These are phyloP conservation scores for Corella eumyota DNA, from an alignment of 23 tunicate species.

Conservation along the genomic window DNA sequence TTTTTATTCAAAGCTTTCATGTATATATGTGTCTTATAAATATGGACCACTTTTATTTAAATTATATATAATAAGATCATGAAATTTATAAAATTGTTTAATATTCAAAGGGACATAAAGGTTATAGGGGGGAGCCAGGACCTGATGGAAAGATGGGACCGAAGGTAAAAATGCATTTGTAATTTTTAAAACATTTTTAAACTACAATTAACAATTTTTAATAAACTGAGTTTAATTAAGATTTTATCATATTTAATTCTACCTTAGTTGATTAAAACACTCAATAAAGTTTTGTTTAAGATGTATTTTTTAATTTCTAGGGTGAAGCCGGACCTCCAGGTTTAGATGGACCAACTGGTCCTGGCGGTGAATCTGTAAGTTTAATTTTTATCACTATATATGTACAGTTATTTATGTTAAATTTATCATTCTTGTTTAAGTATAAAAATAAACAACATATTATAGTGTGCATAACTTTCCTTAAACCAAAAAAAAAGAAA, in stretches of 20 bases:
- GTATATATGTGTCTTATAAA: too few relatives aligned
- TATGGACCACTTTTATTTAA: too few relatives aligned
- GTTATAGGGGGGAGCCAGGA: constrained; percentile 50
- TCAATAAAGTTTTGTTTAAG: background rate
- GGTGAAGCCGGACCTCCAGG: constrained; percentile 58
- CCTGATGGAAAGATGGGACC: constrained; percentile 89
- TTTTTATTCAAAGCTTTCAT: too few relatives aligned
- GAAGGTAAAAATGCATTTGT: constrained; percentile 34
- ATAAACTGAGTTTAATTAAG: background rate
- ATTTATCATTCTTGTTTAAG: too few relatives aligned
- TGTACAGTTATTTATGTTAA: too few relatives aligned
- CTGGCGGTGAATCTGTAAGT: constrained; percentile 75
- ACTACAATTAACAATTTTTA: background rate
- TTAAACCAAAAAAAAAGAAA: too few relatives aligned
- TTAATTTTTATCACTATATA: too few relatives aligned
- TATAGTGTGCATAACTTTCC: too few relatives aligned
- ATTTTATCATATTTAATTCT: background rate
- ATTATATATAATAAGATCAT: too few relatives aligned
- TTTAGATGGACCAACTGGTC: constrained; percentile 68
- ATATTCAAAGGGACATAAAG: constrained; percentile 60
- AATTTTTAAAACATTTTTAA: background rate
- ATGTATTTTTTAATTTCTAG: constrained; percentile 4
- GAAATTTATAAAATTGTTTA: background rate
- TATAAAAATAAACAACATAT: too few relatives aligned
- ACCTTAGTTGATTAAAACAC: background rate